Base-by-base conservation (phyloP, 1,140 invertebrate species). In the Homarus americanus region DNA sequence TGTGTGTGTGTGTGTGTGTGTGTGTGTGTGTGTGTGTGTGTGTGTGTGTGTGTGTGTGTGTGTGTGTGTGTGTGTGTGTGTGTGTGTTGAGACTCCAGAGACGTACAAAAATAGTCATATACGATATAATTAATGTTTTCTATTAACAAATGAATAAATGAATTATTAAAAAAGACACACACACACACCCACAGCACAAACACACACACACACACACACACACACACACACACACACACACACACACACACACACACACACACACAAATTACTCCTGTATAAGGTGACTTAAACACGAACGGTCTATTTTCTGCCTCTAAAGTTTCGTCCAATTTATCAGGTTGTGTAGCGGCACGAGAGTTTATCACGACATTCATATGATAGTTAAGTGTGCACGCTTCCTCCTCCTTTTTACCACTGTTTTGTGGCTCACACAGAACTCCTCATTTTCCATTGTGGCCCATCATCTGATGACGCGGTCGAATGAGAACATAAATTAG, bases 401-500 rank as follows among this genome's bases (percentile, higher is more conserved):
- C 41, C 28, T 80, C 32, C 0, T 2, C 0, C n/a, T 32, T 49
- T 80, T 49, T 49, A 24, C 78, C 41, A 20, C 20, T 4, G 28
- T 32, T 49, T 80, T 28, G 12, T 80, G 40, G n/a, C n/a, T n/a
- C n/a, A n/a, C n/a, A n/a, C n/a, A n/a, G n/a, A n/a, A n/a, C 38
- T 82, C 79, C 15, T 82, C 79, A 82, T 82, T 63, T 82, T 82
- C 83, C 83, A 75, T 86, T 86, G 72, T 86, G 83, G 83, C 69
- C 83, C 83, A 76, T 49, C 76, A n/a, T 86, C 78, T 90, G 87
- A 90, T 90, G 87, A 90, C 87, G 78, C 80, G 87, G 63, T 73
- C 87, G 87, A 83, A 90, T 90, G 87, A 90, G 87, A 90, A 90
- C 87, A 90, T 90, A 83, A 83, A 90, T 90, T 90, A 90, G 87